Evolutionary conservation across 2,113 vertebrate genomes (phyloP).

Genomic region (Neomonachus schauinslandi): DNA sequence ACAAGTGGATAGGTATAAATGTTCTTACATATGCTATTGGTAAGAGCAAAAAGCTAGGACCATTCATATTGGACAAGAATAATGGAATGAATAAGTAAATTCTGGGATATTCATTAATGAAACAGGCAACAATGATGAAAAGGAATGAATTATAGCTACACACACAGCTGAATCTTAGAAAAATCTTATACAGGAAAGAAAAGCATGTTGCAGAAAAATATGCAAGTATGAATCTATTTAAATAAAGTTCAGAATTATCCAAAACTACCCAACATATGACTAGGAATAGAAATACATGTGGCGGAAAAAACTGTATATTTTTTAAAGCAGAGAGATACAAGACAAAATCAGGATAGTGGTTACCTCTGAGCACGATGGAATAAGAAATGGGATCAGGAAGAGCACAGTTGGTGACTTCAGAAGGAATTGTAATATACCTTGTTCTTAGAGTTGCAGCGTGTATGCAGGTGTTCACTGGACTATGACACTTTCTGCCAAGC

Average conservation of each 20-base stretch:
- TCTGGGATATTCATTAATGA: not conserved
- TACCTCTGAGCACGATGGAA: not conserved
- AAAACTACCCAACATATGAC: not conserved
- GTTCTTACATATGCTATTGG: not conserved
- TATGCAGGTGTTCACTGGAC: not conserved
- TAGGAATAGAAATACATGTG: not conserved
- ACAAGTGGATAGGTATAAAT: not conserved
- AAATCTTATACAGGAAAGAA: not conserved
- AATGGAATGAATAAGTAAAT: not conserved
- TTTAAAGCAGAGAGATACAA: not conserved
- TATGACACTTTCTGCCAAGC: not conserved
- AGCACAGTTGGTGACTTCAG: not conserved
- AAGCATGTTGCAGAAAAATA: not conserved
- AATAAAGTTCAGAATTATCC: not conserved
- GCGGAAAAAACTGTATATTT: not conserved
- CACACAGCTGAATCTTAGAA: not conserved
- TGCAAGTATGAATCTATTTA: not conserved
- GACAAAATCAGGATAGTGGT: not conserved
- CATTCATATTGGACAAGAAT: not conserved
- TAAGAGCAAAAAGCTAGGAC: not conserved
- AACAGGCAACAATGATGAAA: not conserved
- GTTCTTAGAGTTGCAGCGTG: not conserved
- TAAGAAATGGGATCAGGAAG: not conserved
- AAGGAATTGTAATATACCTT: not conserved
- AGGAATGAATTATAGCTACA: not conserved